Evolutionary conservation across 2,113 vertebrate species (phyloP).

Genomic region (Gadus macrocephalus): DNA sequence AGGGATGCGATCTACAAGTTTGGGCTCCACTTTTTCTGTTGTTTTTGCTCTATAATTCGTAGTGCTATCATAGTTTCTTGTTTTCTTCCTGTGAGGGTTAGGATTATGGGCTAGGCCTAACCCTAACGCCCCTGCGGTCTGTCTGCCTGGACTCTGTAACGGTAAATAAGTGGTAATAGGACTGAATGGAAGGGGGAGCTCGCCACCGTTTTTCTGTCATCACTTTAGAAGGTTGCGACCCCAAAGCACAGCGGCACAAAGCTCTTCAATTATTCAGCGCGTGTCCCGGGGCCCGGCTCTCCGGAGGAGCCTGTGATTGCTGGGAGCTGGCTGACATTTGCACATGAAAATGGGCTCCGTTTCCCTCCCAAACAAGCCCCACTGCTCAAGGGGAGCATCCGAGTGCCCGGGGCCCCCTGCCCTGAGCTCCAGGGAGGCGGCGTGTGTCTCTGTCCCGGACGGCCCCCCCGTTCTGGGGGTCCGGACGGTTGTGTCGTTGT

Average conservation of each 20-base stretch:
- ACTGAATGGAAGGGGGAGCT: constrained; percentile 65
- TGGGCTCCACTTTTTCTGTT: constrained; percentile 65
- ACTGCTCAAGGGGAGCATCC: constrained; percentile 68
- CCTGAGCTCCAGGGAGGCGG: constrained; percentile 12
- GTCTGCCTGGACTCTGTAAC: constrained; percentile 63
- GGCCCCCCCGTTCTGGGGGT: not conserved
- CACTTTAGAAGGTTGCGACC: constrained; percentile 79
- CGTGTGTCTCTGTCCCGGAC: constrained; percentile 5
- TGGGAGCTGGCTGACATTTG: constrained; percentile 79
- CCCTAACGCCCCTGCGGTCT: constrained; percentile 38
- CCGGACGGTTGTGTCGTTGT: too few species aligned
- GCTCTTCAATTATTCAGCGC: constrained; percentile 80
- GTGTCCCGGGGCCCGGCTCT: constrained; percentile 70
- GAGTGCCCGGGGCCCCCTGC: constrained; percentile 39
- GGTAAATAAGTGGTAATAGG: constrained; percentile 78
- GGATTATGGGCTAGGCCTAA: too few species aligned
- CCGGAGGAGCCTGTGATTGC: constrained; percentile 78
- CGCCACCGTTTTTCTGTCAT: constrained; percentile 73
- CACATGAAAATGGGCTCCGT: constrained; percentile 77
- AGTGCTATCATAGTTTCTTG: constrained; percentile 49
- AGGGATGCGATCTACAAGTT: constrained; percentile 44
- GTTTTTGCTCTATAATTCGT: constrained; percentile 67
- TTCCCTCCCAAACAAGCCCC: constrained; percentile 62
- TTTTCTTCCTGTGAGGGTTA: constrained; percentile 41
- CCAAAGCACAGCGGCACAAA: constrained; percentile 69